These are phyloP conservation scores for Darevskia nairensis DNA, from an alignment of 2,797 vertebrate genomes.

Conservation along the genomic window DNA sequence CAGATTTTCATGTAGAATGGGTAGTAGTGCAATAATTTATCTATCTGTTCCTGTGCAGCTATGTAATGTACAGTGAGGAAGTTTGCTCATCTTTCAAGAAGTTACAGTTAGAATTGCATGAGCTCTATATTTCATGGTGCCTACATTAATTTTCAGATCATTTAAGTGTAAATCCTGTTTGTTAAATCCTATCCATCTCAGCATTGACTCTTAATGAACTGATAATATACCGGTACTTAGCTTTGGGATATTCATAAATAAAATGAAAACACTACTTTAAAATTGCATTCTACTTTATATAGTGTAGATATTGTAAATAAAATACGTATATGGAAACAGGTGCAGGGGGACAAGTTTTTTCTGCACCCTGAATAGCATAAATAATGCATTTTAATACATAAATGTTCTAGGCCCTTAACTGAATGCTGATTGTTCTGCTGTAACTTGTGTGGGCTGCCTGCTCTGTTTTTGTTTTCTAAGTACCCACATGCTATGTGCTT, in stretches of 20 bases:
- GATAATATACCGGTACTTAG: background rate
- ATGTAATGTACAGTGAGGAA: no score
- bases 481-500: background rate
- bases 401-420: background rate
- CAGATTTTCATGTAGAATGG: background rate
- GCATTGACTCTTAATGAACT: background rate
- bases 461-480: background rate
- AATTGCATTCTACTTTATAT: background rate
- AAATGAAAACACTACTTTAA: background rate
- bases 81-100: background rate
- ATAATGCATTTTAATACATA: background rate
- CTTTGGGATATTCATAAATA: background rate
- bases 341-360: background rate
- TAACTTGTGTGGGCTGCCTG: background rate
- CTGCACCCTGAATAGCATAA: background rate
- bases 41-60: background rate
- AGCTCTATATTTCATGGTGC: background rate
- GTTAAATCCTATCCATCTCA: slow-evolving; percentile 17
- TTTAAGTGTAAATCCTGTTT: background rate
- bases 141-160: background rate
- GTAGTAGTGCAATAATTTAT: background rate
- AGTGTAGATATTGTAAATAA: background rate
- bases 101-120: background rate
- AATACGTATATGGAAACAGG: background rate
- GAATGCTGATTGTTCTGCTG: background rate